Evolutionary conservation across 2,113 vertebrate genomes (phyloP).

Genomic region (Heterocephalus glaber): DNA sequence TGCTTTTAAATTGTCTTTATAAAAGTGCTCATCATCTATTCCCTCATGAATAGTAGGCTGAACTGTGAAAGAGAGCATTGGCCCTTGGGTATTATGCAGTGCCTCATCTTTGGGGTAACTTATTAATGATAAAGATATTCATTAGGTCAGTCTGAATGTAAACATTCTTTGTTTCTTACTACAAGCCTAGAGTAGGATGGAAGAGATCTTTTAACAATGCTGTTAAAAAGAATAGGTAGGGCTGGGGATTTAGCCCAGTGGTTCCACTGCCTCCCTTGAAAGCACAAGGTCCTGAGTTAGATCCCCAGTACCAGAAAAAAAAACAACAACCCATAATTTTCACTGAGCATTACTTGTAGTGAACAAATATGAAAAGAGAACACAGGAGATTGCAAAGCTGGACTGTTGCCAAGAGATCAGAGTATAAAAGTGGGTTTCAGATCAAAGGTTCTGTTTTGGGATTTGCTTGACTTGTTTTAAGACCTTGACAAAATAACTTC

Average conservation of each 20-base stretch:
- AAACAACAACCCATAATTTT: neutral
- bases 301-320: too few relatives aligned
- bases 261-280: too few relatives aligned
- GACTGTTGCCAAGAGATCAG: neutral
- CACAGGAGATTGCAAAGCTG: neutral
- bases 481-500: constrained; percentile 50
- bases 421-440: constrained; percentile 49
- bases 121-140: neutral
- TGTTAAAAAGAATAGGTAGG: neutral
- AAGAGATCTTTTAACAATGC: neutral
- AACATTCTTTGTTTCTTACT: neutral
- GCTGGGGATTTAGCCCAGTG: too few relatives aligned
- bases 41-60: neutral
- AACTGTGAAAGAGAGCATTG: neutral
- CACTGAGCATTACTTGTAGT: neutral
- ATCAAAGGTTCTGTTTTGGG: constrained; percentile 63
- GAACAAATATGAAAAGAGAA: constrained; percentile 48
- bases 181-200: neutral
- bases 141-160: neutral
- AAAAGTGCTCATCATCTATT: neutral
- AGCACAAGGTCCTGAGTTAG: too few relatives aligned
- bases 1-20: neutral
- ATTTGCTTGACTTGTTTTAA: constrained; percentile 64
- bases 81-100: neutral
- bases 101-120: neutral